Conservation (phyloP, 1,140 invertebrate genomes). For the Temnothorax curvispinosus region DNA sequence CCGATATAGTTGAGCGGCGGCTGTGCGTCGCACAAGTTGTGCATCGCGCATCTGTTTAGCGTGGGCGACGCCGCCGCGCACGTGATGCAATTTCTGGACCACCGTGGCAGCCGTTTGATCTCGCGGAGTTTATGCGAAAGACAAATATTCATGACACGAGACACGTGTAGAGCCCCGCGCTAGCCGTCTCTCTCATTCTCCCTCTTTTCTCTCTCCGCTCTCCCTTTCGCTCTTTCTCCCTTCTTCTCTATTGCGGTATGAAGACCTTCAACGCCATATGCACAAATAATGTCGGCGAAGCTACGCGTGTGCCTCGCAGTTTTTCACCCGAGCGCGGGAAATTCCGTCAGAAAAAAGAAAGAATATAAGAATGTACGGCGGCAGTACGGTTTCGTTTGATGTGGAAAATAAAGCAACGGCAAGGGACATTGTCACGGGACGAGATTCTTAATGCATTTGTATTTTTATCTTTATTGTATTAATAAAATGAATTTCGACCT, state of each 20-base stretch:
- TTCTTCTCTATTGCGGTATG: background rate
- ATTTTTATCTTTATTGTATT: background rate
- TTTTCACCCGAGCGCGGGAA: conserved; percentile 12
- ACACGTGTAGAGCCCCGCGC: conserved; percentile 43
- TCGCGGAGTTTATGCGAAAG: conserved; percentile 66
- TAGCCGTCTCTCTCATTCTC: background rate
- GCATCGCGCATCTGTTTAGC: background rate
- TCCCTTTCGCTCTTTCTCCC: background rate
- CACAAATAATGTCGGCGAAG: conserved; percentile 36
- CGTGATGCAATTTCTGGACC: conserved; percentile 63
- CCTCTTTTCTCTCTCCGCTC: background rate
- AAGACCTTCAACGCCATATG: conserved; percentile 48
- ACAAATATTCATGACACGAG: conserved; percentile 65
- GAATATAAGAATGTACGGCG: background rate
- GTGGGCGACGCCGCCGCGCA: background rate
- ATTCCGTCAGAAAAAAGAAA: background rate
- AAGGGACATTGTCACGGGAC: background rate
- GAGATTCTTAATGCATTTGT: background rate
- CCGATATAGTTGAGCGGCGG: background rate
- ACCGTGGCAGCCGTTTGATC: conserved; percentile 71
- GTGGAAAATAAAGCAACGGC: background rate
- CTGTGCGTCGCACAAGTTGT: background rate
- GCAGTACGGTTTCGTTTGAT: background rate
- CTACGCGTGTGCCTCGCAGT: background rate
- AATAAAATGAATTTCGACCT: background rate